These are phyloP conservation scores for Aegotheles bennettii DNA, from an alignment of 2,113 vertebrate genomes.

Conservation along the genomic window DNA sequence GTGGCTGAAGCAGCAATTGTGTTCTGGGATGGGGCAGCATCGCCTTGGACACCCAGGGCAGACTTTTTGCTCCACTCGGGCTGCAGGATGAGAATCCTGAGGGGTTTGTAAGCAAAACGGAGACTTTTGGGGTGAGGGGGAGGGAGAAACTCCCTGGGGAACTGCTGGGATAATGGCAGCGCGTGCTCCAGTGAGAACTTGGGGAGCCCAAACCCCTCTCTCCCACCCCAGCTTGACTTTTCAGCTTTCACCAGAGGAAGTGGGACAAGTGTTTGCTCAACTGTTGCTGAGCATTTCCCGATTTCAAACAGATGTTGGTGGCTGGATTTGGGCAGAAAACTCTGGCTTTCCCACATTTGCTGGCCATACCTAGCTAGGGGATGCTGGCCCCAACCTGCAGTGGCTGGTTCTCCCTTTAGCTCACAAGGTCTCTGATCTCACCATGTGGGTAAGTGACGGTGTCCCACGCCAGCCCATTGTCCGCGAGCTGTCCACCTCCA, in stretches of 20 bases:
- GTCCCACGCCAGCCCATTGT: not conserved
- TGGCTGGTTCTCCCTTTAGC: not conserved
- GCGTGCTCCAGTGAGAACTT: not conserved
- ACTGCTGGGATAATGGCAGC: not conserved
- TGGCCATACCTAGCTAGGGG: not conserved
- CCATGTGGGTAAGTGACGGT: fast-evolving
- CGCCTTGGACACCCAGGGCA: fast-evolving
- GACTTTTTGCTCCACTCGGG: not conserved
- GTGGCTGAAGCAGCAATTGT: not conserved
- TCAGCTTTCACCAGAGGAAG: not conserved
- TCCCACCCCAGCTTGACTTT: not conserved
- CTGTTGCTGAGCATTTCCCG: not conserved
- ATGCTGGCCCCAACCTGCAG: not conserved
- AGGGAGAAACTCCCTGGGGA: not conserved
- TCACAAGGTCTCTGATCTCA: not conserved
- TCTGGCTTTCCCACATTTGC: constrained; percentile 12
- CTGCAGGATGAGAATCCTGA: not conserved
- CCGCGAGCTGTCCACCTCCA: not conserved
- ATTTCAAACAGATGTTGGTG: not conserved
- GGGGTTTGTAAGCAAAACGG: not conserved
- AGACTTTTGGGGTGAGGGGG: not conserved
- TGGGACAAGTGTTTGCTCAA: not conserved
- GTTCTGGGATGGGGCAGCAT: not conserved
- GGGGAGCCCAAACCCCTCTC: not conserved
- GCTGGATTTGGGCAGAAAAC: constrained; percentile 24